A percentile compares a stretch with the other conserved stretches of the same genome.
Evolutionary conservation across 2,797 vertebrate genomes (phyloP).

Genomic region (Aldrovandia affinis): DNA sequence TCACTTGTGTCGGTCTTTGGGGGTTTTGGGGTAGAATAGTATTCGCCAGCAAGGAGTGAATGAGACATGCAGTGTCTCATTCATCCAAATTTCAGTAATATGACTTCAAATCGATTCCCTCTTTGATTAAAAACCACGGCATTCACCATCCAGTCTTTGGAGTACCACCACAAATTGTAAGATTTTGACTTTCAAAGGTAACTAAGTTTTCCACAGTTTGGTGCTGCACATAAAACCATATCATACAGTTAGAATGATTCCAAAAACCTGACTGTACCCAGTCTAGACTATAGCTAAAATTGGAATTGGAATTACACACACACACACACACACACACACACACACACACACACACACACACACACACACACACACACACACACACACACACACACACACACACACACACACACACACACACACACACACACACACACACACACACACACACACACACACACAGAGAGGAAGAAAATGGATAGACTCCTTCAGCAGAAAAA

Average conservation of each 20-base stretch:
- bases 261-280: neutral
- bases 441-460: conserved; percentile 1
- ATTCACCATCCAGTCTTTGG: conserved; percentile 8
- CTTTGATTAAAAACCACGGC: conserved; percentile 31
- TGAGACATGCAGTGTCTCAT: conserved; percentile 24
- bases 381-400: conserved; percentile 19
- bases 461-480: conserved; percentile 3
- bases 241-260: neutral
- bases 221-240: neutral
- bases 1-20: conserved; percentile 33
- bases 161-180: conserved; percentile 18
- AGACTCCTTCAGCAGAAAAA: neutral
- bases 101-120: conserved; percentile 27
- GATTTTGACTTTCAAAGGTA: conserved; percentile 25
- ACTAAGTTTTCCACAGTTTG: conserved; percentile 7
- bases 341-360: conserved; percentile 5
- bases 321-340: conserved; percentile 22
- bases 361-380: neutral
- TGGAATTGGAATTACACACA: conserved; percentile 52
- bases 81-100: conserved; percentile 23
- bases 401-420: conserved; percentile 15
- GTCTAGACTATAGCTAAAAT: conserved; percentile 33
- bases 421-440: conserved; percentile 10
- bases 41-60: conserved; percentile 25
- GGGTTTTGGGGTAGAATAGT: conserved; percentile 22